Percentiles rank a stretch among this genome's conserved stretches.
Evolutionary conservation across 2,888 invertebrate species (phyloP).

Genomic region (Brachylomia viminalis): DNA sequence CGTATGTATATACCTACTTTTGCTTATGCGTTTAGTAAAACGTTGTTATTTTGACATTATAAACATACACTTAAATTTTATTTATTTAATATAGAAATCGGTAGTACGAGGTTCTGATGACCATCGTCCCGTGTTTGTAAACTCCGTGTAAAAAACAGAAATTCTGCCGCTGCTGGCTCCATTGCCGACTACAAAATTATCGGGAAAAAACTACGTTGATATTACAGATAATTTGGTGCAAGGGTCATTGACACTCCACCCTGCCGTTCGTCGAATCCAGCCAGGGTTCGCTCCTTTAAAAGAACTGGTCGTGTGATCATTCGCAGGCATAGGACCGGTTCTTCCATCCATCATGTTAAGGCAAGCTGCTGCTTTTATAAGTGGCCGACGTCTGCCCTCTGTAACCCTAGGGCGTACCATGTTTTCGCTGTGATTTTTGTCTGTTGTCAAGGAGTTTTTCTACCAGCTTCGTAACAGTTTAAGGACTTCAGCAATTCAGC

Average conservation of each 20-base stretch:
- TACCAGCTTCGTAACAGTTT: background rate
- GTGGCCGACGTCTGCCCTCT: conserved; percentile 34
- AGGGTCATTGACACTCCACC: conserved; percentile 51
- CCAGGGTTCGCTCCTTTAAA: conserved; percentile 55
- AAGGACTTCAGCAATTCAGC: background rate
- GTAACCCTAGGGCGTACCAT: conserved; percentile 40
- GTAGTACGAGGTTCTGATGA: background rate
- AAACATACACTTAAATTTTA: no score
- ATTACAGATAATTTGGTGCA: conserved; percentile 45
- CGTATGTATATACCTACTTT: no score
- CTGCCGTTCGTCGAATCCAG: conserved; percentile 44
- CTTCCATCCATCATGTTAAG: conserved; percentile 56
- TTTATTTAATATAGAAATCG: background rate
- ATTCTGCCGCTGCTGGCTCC: background rate
- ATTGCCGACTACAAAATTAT: conserved; percentile 11
- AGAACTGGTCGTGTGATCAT: conserved; percentile 58
- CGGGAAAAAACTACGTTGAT: conserved; percentile 14
- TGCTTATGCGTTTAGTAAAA: no score
- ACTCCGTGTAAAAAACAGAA: conserved; percentile 9
- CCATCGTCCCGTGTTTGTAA: no score
- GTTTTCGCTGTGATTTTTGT: conserved; percentile 37
- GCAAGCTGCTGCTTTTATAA: conserved; percentile 57
- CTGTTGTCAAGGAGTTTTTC: background rate
- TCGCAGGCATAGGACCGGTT: conserved; percentile 55
- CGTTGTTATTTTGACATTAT: no score